Evolutionary conservation across 2,113 vertebrate species (phyloP), one percentile per base, ranked within the genome.

Genomic region (Chionomys nivalis): DNA sequence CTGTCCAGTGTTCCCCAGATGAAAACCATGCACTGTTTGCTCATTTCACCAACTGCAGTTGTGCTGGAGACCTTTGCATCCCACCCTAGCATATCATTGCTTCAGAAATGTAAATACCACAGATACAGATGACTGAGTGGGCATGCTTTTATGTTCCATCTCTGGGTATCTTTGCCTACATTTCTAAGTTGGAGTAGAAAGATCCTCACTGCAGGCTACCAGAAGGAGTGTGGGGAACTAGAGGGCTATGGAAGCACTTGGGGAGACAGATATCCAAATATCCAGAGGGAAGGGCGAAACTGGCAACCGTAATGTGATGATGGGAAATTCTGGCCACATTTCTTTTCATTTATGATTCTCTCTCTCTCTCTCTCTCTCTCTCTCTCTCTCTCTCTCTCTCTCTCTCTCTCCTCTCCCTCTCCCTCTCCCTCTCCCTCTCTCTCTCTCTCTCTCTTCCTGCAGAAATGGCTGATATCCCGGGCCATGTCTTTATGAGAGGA

Each of bases 401-500:
- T 91, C 66, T 5, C 79, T 76, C 70, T 93, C 70, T 92, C n/a
- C 88, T 52, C 90, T 98, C 1, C 96, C 94, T 49, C 44, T 85
- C 39, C 70, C n/a, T 52, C 36, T 23, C 1, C 12, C 3, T 4
- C 66, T 93, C 65, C 4, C 82, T 76, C 70, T 92, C 39, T 70
- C n/a, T 44, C 88, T 55, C 90, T 98, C 1, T 96, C 94, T 52
- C 44, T 85, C 90, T 98, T 1, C 95, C 95, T 97, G 94, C 77
- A 81, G 96, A 83, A 9, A 28, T 2, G 13, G 61, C 0, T 91
- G 99, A 99, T 86, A 97, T 99, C 49, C 93, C 98, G 16, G 49
- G 97, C 49, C 96, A 97, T 0, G 0, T 98, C 58, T 99, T 99
- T 97, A 98, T 95, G 19, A 87, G 96, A 73, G 98, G 98, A 87